These are phyloP conservation scores for Scomber japonicus DNA, from an alignment of 2,113 vertebrate species.

Conservation along the genomic window DNA sequence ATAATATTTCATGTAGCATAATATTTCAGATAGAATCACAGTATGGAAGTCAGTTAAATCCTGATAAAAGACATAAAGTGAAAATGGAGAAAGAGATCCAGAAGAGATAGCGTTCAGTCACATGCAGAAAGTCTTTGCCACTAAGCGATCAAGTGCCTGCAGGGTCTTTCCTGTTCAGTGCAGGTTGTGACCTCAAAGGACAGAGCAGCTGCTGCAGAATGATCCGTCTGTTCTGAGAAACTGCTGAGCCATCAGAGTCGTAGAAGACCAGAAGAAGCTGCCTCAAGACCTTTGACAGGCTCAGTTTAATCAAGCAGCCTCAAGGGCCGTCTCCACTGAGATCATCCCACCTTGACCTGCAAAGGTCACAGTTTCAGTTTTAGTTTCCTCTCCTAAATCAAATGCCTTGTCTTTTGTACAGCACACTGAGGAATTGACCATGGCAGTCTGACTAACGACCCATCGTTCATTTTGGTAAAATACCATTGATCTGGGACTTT, in stretches of 20 bases:
- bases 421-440: not conserved
- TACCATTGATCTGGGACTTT: not conserved
- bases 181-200: conserved; percentile 68
- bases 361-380: conserved; percentile 48
- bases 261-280: conserved; percentile 43
- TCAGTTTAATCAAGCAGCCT: conserved; percentile 63
- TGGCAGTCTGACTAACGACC: not conserved
- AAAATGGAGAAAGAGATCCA: conserved; percentile 16
- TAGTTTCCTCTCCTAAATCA: conserved; percentile 6
- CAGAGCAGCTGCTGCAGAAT: conserved; percentile 55
- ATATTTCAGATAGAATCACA: not conserved
- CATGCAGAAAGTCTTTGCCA: conserved; percentile 25
- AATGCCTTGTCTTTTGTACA: conserved; percentile 1
- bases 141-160: conserved; percentile 43
- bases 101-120: conserved; percentile 9
- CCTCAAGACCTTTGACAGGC: conserved; percentile 66
- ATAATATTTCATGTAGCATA: too few relatives aligned
- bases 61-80: conserved; percentile 7
- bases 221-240: conserved; percentile 61
- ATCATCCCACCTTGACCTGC: conserved; percentile 35
- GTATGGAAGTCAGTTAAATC: not conserved
- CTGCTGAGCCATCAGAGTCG: conserved; percentile 56
- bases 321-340: conserved; percentile 25
- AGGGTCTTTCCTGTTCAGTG: conserved; percentile 52
- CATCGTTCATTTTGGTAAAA: conserved; percentile 2